Evolutionary conservation across 2,113 vertebrate species (phyloP).

Genomic region (Rostratula benghalensis): DNA sequence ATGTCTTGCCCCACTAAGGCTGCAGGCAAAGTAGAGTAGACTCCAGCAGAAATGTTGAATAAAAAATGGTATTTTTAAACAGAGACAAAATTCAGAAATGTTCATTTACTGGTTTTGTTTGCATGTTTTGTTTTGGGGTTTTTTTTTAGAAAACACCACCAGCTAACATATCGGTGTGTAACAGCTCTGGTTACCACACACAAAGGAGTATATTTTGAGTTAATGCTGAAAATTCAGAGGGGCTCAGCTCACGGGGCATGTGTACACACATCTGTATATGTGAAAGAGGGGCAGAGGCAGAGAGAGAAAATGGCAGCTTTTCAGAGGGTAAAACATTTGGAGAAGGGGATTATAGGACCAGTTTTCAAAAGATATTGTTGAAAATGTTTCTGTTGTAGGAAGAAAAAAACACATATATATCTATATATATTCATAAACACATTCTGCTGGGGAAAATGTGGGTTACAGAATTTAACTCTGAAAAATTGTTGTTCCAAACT

Average conservation of each 20-base stretch:
- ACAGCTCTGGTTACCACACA: not conserved
- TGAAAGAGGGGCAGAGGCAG: conserved; percentile 2
- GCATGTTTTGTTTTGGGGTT: not conserved
- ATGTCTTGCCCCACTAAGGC: not conserved
- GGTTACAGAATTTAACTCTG: conserved; percentile 8
- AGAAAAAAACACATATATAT: not conserved
- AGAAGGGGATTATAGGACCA: not conserved
- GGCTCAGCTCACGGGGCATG: not conserved
- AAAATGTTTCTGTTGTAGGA: conserved; percentile 19
- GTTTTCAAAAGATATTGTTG: conserved; percentile 32
- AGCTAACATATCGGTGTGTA: not conserved
- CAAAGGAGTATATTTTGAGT: not conserved
- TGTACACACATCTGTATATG: not conserved
- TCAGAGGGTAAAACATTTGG: conserved; percentile 22
- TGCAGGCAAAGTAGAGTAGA: not conserved
- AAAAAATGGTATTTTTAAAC: not conserved
- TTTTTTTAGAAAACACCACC: not conserved
- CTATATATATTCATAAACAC: not conserved
- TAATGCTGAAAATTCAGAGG: not conserved
- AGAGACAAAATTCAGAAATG: not conserved
- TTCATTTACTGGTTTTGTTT: not conserved
- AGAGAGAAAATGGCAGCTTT: conserved; percentile 26
- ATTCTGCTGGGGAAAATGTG: not conserved
- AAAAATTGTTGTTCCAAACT: conserved; percentile 5
- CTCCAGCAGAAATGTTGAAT: not conserved